Evolutionary conservation across 2,113 vertebrate genomes (phyloP).

Genomic region (Montifringilla adamsi): DNA sequence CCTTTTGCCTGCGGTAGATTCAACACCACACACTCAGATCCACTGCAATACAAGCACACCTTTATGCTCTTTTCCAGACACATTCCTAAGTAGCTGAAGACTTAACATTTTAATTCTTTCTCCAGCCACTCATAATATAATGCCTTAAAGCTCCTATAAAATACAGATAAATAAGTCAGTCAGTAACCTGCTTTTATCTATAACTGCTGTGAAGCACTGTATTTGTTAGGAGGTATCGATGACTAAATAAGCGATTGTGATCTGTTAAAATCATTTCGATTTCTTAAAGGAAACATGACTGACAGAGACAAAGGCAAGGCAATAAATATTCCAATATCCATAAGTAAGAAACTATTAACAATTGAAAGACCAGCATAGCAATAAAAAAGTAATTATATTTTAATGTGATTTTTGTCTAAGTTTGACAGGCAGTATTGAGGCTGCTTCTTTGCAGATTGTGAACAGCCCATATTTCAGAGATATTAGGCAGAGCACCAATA

Average conservation of each 20-base stretch:
- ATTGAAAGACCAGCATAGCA: neutral
- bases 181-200: neutral
- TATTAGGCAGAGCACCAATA: neutral
- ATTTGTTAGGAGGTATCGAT: neutral
- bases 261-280: neutral
- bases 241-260: neutral
- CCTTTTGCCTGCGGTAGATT: neutral
- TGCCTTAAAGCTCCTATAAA: neutral
- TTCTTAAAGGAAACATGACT: neutral
- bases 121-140: too few species aligned
- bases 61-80: neutral
- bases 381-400: neutral
- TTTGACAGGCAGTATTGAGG: neutral
- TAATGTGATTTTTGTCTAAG: neutral
- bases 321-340: neutral
- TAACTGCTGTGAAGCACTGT: neutral
- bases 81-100: neutral
- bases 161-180: neutral
- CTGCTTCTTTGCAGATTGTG: neutral
- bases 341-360: neutral
- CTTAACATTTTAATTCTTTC: neutral
- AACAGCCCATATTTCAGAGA: neutral
- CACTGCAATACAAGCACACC: accelerated
- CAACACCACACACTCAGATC: neutral
- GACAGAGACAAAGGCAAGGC: neutral